Base-by-base conservation (phyloP, 2,797 vertebrate species). In the Fratercula arctica region DNA sequence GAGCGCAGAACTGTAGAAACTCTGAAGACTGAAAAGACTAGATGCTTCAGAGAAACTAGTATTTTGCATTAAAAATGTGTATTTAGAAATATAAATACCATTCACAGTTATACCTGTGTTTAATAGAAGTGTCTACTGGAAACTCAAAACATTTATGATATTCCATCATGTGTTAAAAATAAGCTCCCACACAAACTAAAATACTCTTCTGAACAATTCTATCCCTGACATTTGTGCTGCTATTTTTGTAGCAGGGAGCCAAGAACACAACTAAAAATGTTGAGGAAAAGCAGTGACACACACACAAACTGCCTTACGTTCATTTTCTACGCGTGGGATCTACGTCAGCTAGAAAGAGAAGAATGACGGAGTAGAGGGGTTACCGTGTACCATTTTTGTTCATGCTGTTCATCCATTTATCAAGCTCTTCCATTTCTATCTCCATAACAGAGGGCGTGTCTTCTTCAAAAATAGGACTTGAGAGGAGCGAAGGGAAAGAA, bases 391-490 rank as follows among this genome's bases (percentile, higher is more conserved):
- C 97, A 7, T 98, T 99, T 97, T 98, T 98, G 43, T 96, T 99
- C 96, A 98, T 96, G 96, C 95, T 98, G 95, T 85, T 98, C 98
- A 99, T 99, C 99, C 99, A 99, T 50, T 99, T 98, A 94, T 99
- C 99, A 51, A 99, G 97, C 85, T 99, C 99, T 79, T 99, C 99
- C 99, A 99, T 99, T 97, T 99, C 99, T 77, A 99, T 98, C 97
- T 99, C 99, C 98, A 99, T 98, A 18, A 99, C 99, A 60, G 99
- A 99, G 25, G 99, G 99, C 0, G 99, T 99, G 56, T 99, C 99
- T 77, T 99, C 99, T 95, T 99, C 99, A 98, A 99, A 99, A 98
- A 99, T 99, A 75, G 99, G 99, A 97, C 99, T 99, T 91, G 63
- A 89, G 61, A 66, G 16, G 39, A 76, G 51, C 74, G 87, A 63